Percentiles rank a stretch among this genome's conserved stretches.
phyloP scores from a whole-genome alignment of 2,113 vertebrate genomes.

The Alethe diademata region DNA sequence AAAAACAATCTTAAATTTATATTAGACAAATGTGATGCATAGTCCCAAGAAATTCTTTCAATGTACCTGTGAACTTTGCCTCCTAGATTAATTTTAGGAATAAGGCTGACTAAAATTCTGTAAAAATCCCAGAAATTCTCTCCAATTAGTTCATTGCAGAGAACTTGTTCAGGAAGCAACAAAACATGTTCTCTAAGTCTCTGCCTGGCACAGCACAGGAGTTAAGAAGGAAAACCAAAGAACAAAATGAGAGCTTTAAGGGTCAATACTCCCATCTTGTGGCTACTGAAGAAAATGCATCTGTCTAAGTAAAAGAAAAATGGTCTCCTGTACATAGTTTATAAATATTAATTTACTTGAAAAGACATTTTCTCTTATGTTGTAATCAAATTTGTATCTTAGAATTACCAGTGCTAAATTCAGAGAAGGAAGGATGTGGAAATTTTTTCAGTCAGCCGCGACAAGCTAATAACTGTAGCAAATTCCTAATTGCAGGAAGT shows the following conservation, averaged over 20 bases:
- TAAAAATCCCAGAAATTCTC: background rate
- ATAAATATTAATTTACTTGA: background rate
- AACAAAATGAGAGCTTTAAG: background rate
- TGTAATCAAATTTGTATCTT: background rate
- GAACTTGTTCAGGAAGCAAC: background rate
- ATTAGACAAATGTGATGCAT: background rate
- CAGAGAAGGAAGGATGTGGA: background rate
- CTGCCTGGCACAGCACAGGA: background rate
- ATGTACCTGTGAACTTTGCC: background rate
- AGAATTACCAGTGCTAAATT: background rate
- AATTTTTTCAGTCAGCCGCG: background rate
- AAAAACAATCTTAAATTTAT: background rate
- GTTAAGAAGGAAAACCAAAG: background rate
- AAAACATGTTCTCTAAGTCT: background rate
- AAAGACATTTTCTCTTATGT: background rate
- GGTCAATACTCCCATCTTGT: constrained; percentile 76
- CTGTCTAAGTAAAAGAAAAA: background rate
- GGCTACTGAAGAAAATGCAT: constrained; percentile 44
- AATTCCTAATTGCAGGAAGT: background rate
- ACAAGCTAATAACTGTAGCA: background rate
- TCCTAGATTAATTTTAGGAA: background rate
- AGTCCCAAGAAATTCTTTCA: background rate
- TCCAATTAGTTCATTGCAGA: background rate
- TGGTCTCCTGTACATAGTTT: fast-evolving
- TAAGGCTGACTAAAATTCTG: background rate